Percentiles rank a stretch among this genome's conserved stretches.
Conservation (phyloP, 1,140 invertebrate genomes). For the Papilio aristodemus region DNA sequence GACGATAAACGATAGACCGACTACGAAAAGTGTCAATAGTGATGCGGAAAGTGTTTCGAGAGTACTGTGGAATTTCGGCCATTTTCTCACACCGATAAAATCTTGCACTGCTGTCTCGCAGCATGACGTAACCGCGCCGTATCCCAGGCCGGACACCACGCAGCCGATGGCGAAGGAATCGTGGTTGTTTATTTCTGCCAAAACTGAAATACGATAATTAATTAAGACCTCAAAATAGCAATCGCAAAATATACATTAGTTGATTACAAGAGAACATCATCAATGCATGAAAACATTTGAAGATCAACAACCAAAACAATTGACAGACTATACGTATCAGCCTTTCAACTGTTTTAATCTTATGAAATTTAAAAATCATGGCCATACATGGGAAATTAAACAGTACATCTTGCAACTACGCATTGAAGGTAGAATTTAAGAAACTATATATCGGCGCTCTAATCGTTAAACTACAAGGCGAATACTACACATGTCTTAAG, state of each 20-base stretch:
- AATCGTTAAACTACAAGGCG: no score
- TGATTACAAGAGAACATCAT: not conserved
- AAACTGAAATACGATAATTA: slow-evolving; percentile 52
- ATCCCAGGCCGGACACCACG: slow-evolving; percentile 64
- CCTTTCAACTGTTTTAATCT: no score
- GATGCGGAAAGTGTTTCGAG: slow-evolving; percentile 64
- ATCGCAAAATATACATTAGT: no score
- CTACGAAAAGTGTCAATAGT: slow-evolving; percentile 49
- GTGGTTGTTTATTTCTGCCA: slow-evolving; percentile 57
- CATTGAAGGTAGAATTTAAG: no score
- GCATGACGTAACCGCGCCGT: slow-evolving; percentile 63
- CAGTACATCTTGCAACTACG: no score
- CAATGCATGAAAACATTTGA: no score
- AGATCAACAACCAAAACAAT: not conserved
- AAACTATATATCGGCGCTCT: no score
- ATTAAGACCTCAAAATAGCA: no score
- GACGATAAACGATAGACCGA: slow-evolving; percentile 52
- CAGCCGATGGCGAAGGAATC: slow-evolving; percentile 67
- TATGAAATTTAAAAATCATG: no score
- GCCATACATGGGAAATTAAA: no score
- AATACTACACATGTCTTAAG: no score
- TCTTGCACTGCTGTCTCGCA: slow-evolving; percentile 67
- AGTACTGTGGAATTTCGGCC: slow-evolving; percentile 70
- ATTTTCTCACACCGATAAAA: slow-evolving; percentile 67
- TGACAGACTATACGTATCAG: no score